A percentile compares a stretch with the other conserved stretches of the same genome.
Conservation (phyloP, 2,797 vertebrate species). For the Tapirus indicus region DNA sequence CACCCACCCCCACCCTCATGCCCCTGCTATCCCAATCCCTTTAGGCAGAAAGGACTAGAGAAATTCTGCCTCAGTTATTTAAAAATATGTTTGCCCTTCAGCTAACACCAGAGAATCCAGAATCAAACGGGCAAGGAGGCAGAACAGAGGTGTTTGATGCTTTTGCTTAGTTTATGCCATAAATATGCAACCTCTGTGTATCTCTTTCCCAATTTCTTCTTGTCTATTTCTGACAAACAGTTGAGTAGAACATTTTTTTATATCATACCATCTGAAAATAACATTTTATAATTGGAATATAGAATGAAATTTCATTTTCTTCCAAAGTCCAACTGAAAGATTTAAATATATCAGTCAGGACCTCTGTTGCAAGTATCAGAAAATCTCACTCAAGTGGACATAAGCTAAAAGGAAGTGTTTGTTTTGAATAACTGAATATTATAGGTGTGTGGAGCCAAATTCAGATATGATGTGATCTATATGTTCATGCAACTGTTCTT, state of each 20-base stretch:
- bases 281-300: background rate
- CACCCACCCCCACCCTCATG: rapidly evolving
- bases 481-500: background rate
- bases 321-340: background rate
- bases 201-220: background rate
- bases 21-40: background rate
- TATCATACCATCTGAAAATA: background rate
- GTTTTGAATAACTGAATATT: background rate
- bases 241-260: background rate
- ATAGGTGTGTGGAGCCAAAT: background rate
- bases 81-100: constrained; percentile 37
- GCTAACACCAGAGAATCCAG: background rate
- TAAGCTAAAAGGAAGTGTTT: background rate
- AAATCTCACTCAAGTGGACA: background rate
- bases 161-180: background rate
- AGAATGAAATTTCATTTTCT: background rate
- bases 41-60: background rate
- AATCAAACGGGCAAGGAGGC: background rate
- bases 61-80: background rate
- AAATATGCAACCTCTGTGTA: background rate
- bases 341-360: background rate
- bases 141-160: background rate
- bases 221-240: background rate
- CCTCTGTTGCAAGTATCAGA: background rate
- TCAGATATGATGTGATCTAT: background rate